A percentile compares a stretch with the other conserved stretches of the same genome.
Evolutionary conservation across 2,797 vertebrate species (phyloP).

Genomic region (Sebastes goodei): DNA sequence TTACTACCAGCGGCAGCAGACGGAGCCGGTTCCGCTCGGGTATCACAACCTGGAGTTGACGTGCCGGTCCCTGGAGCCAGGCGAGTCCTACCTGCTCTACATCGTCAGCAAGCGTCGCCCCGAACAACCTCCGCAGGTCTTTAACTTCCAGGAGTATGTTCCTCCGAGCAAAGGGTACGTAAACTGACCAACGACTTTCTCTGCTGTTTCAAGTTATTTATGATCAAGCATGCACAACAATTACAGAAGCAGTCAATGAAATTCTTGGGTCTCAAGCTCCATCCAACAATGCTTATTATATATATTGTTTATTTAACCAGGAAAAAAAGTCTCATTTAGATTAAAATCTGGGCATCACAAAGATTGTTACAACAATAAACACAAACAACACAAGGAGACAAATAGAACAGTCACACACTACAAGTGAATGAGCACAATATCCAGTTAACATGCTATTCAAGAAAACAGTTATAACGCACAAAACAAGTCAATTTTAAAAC

Average conservation of each 20-base stretch:
- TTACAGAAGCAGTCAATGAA: neutral
- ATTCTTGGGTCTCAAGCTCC: neutral
- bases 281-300: no score
- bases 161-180: constrained; percentile 64
- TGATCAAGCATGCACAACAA: neutral
- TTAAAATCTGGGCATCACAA: no score
- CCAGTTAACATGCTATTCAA: no score
- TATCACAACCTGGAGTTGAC: constrained; percentile 86
- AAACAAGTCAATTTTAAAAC: no score
- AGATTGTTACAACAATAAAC: no score
- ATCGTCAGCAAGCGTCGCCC: constrained; percentile 73
- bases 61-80: constrained; percentile 85
- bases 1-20: constrained; percentile 84
- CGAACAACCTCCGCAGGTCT: constrained; percentile 70
- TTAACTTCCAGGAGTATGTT: constrained; percentile 85
- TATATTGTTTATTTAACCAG: no score
- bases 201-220: neutral
- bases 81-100: constrained; percentile 88
- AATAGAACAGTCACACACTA: no score
- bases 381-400: no score
- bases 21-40: constrained; percentile 81
- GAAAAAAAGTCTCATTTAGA: no score
- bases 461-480: no score
- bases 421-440: no score
- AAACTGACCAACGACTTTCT: neutral